phyloP scores from a whole-genome alignment of 1,140 invertebrate genomes.

The Holotrichia oblita region DNA sequence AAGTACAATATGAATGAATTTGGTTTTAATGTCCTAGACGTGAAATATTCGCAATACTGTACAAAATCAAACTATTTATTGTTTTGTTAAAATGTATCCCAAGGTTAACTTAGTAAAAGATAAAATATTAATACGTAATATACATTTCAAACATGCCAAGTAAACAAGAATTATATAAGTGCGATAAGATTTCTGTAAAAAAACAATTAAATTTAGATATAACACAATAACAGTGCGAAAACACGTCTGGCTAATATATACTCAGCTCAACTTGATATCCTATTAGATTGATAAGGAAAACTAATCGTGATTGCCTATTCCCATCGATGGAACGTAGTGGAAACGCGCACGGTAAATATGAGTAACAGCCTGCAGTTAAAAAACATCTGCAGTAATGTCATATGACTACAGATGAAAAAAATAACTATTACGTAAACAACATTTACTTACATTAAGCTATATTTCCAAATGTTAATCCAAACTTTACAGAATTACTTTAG shows the following conservation, averaged over 20 bases:
- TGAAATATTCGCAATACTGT: no score
- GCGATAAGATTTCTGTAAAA: conserved; percentile 2
- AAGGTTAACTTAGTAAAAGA: neutral
- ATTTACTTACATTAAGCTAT: neutral
- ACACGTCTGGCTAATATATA: conserved; percentile 27
- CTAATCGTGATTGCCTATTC: neutral
- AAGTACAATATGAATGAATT: no score
- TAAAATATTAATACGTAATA: neutral
- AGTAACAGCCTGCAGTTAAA: neutral
- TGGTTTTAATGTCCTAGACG: no score
- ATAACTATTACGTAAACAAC: neutral
- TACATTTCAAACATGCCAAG: neutral
- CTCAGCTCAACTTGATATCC: neutral
- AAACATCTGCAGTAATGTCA: neutral
- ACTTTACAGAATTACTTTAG: no score
- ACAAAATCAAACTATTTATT: no score
- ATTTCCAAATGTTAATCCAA: neutral
- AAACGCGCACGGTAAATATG: neutral
- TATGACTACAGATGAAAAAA: neutral
- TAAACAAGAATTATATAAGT: conserved; percentile 28
- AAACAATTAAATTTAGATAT: conserved; percentile 35
- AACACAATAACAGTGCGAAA: neutral
- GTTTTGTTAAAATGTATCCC: neutral
- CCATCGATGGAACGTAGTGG: neutral
- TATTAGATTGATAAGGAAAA: conserved; percentile 12